Percentiles rank a stretch among this genome's conserved stretches.
phyloP scores from a whole-genome alignment of 1,140 invertebrate genomes.

The Gyrodactylus salaris region DNA sequence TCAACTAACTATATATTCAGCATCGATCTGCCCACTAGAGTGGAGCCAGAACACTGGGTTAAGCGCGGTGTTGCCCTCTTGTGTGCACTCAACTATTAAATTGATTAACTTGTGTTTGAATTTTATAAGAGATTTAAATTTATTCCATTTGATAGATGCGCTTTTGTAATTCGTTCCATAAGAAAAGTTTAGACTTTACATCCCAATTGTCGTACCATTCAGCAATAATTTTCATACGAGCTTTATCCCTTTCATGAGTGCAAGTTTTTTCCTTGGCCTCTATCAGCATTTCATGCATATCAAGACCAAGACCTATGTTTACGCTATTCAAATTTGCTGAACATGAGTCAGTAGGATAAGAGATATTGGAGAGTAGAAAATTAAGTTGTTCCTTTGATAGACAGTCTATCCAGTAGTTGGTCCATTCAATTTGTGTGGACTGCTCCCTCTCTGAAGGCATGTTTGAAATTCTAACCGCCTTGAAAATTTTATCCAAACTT shows the following conservation, averaged over 20 bases:
- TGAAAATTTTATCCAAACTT: no score
- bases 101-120: no score
- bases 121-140: no score
- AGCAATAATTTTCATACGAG: background rate
- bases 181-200: background rate
- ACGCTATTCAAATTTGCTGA: background rate
- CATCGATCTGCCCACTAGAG: slow-evolving; percentile 17
- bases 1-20: slow-evolving; percentile 23
- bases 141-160: no score
- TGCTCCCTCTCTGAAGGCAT: no score
- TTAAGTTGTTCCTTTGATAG: background rate
- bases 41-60: slow-evolving; percentile 20
- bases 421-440: background rate
- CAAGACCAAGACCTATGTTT: background rate
- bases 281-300: background rate
- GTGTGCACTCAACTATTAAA: slow-evolving; percentile 22
- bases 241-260: background rate
- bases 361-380: background rate
- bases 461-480: no score
- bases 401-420: background rate
- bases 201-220: background rate
- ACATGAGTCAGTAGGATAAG: background rate
- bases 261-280: background rate
- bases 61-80: slow-evolving; percentile 20
- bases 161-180: background rate